Evolutionary conservation across 2,113 vertebrate species (phyloP), one percentile per base, ranked within the genome.

Genomic region (Callipepla squamata): DNA sequence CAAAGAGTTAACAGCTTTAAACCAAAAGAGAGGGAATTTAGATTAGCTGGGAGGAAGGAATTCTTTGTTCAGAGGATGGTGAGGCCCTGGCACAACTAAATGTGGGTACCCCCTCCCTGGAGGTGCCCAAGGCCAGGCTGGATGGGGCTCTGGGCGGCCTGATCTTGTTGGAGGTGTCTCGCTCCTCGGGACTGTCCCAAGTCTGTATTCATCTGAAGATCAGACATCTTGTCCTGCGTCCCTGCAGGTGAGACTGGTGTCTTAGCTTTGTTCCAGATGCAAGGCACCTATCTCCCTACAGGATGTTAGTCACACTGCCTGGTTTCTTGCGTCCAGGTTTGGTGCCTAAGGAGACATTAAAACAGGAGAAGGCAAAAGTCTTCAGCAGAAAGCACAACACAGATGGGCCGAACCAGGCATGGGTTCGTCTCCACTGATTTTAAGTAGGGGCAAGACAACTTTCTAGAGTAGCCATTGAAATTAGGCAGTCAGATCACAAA

Each of bases 331-430:
- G 53, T 44, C 47, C 72, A 67, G 14, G 26, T 72, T 68, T 17
- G 30, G 26, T 59, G 42, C 63, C 53, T 83, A 22, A 36, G 63
- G 77, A 83, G 59, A 45, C 18, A 19, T 34, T 77, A 22, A 75
- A 78, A 84, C 66, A 34, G 13, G 32, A 34, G 50, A 58, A 38
- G 38, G 15, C 62, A 62, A 50, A 40, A 22, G 14, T 36, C 42
- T 80, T 72, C 30, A 47, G 10, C 20, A 42, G 20, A 68, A 2
- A 80, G 38, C 32, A 45, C 10, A 80, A 44, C 32, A 63, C 22
- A 8, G 51, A 47, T 42, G 34, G 45, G 48, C 57, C 34, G 47
- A 53, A 45, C 36, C 25, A 70, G 19, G 21, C 0, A 0, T 47
- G 51, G 57, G 36, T 22, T 25, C n/a, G 14, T n/a, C 62, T 90